A percentile compares a stretch with the other conserved stretches of the same genome.
Evolutionary conservation across 1,140 invertebrate species (phyloP).

Genomic region (Papilio machaon): DNA sequence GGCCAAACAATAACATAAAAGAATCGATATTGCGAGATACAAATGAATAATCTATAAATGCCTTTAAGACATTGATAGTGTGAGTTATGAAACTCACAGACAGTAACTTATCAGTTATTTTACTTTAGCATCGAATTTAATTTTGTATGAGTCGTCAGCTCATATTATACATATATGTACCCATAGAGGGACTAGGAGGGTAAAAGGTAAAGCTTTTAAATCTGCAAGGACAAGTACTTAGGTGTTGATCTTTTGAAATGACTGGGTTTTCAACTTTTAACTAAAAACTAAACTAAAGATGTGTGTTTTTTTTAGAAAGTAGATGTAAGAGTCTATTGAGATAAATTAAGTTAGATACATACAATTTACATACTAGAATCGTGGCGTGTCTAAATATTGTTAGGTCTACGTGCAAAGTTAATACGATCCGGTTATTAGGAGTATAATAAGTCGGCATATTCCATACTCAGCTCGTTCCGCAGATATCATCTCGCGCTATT

Average conservation of each 20-base stretch:
- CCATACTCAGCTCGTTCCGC: constrained; percentile 69
- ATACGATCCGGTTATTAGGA: constrained; percentile 75
- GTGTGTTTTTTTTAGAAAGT: too few relatives aligned
- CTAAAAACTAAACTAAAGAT: too few relatives aligned
- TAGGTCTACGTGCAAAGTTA: constrained; percentile 59
- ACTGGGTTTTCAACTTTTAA: too few relatives aligned
- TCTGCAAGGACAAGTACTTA: too few relatives aligned
- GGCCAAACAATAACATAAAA: constrained; percentile 76
- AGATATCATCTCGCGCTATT: constrained; percentile 74
- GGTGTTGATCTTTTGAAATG: too few relatives aligned
- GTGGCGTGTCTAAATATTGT: constrained; percentile 45
- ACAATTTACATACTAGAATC: neutral
- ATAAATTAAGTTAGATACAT: too few relatives aligned
- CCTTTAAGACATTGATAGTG: constrained; percentile 71
- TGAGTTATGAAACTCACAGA: constrained; percentile 49
- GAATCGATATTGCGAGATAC: constrained; percentile 74
- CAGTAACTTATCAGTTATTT: neutral
- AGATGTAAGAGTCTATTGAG: too few relatives aligned
- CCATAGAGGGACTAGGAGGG: too few relatives aligned
- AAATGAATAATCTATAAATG: constrained; percentile 80
- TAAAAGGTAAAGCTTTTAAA: too few relatives aligned
- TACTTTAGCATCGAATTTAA: neutral
- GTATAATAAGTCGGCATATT: constrained; percentile 78
- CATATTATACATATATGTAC: too few relatives aligned
- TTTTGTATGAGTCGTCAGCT: too few relatives aligned